Conservation (phyloP, 1,140 invertebrate genomes). For the Leptinotarsa defecta region DNA sequence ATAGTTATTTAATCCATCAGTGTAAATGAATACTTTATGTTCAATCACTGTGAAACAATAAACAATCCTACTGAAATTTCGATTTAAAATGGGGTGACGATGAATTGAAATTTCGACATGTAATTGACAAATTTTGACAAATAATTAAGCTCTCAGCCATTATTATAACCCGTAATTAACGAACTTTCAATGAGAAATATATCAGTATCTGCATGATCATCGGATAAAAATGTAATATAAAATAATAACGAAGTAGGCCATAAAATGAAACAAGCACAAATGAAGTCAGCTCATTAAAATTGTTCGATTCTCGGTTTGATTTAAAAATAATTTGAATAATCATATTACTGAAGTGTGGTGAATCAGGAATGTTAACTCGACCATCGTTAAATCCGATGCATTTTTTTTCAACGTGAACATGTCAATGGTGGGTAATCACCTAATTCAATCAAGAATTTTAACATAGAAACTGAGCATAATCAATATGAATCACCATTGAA, state of each 20-base stretch:
- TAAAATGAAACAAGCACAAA: neutral
- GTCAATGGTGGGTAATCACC: slow-evolving; percentile 13
- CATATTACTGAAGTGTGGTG: slow-evolving; percentile 17
- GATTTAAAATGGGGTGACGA: no score
- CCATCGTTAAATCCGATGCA: slow-evolving; percentile 9
- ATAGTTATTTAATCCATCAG: no score
- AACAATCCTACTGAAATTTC: no score
- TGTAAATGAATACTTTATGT: no score
- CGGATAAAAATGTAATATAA: neutral
- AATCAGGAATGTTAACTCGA: slow-evolving; percentile 16
- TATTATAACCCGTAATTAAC: no score
- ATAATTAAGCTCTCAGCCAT: no score
- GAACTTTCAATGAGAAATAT: no score
- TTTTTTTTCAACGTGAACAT: slow-evolving; percentile 16
- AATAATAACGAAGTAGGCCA: slow-evolving; percentile 6
- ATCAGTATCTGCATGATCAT: neutral
- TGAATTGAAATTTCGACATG: no score
- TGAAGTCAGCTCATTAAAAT: slow-evolving; percentile 15
- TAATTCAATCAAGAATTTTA: slow-evolving; percentile 14
- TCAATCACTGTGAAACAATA: no score
- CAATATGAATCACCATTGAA: slow-evolving; percentile 3
- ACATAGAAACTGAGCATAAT: slow-evolving; percentile 18
- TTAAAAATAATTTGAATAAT: slow-evolving; percentile 17
- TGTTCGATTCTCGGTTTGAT: slow-evolving; percentile 18
- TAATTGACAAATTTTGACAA: no score